phyloP scores from a whole-genome alignment of 92 coral and sea anemone genomes.

The Palythoa grandiflora region DNA sequence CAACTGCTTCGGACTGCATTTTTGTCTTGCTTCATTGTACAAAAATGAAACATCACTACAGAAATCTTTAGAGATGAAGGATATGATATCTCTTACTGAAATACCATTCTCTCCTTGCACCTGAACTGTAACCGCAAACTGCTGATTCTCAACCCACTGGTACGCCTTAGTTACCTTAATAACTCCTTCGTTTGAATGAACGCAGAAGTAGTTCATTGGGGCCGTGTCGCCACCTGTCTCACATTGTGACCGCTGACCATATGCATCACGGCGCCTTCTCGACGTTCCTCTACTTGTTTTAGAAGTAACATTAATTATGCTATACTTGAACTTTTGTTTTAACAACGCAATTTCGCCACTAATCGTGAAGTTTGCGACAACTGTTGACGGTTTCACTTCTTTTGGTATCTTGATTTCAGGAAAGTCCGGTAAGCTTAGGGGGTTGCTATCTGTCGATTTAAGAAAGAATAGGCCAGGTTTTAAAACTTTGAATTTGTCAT shows the following conservation, averaged over 20 bases:
- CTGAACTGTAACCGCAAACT: background rate
- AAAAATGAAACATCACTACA: conserved; percentile 15
- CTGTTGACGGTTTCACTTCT: conserved; percentile 22
- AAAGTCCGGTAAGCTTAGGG: background rate
- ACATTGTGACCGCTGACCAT: background rate
- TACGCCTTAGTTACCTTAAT: conserved; percentile 7
- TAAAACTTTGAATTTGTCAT: too few species aligned
- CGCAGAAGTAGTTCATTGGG: conserved; percentile 17
- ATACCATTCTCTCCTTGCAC: conserved; percentile 12
- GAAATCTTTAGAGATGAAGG: conserved; percentile 20
- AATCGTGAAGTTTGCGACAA: conserved; percentile 11
- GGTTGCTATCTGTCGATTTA: conserved; percentile 3
- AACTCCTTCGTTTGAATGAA: conserved; percentile 6
- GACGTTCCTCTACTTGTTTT: background rate
- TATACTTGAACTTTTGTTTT: background rate
- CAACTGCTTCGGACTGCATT: background rate
- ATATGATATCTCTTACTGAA: background rate
- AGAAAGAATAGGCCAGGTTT: background rate
- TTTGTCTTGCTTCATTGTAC: background rate
- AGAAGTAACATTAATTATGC: background rate
- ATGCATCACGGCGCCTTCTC: conserved; percentile 9
- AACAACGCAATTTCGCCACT: background rate
- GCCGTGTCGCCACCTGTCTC: background rate
- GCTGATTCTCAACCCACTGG: conserved; percentile 24
- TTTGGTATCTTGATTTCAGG: conserved; percentile 27